phyloP scores from a whole-genome alignment of 2,888 invertebrate genomes.

The Flabesymbios commensalis region DNA sequence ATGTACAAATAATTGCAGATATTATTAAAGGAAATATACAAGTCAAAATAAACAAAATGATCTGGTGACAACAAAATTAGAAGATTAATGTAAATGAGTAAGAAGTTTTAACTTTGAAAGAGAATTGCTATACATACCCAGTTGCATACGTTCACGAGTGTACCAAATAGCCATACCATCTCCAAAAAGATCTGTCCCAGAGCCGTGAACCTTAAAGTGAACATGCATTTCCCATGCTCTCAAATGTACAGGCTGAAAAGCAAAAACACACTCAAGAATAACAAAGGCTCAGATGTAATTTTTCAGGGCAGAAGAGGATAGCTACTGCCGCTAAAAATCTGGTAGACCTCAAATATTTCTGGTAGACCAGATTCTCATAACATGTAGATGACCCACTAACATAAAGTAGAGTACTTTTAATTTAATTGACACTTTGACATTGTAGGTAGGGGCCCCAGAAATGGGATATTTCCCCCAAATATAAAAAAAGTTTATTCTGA shows the following conservation, averaged over 20 bases:
- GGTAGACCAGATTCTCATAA: too few relatives aligned
- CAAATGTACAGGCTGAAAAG: conserved; percentile 73
- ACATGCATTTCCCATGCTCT: conserved; percentile 97
- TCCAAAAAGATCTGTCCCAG: conserved; percentile 92
- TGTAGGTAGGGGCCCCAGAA: too few relatives aligned
- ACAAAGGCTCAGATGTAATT: not conserved
- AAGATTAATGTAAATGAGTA: not conserved
- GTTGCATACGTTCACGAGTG: conserved; percentile 57
- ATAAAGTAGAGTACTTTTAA: not conserved
- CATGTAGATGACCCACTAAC: too few relatives aligned
- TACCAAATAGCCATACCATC: conserved; percentile 98
- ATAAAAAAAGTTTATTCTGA: too few relatives aligned
- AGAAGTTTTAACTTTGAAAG: too few relatives aligned
- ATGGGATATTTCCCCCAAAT: too few relatives aligned
- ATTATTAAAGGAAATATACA: not conserved
- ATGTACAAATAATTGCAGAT: too few relatives aligned
- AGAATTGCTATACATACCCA: conserved; percentile 52
- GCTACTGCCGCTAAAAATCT: too few relatives aligned
- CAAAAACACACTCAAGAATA: not conserved
- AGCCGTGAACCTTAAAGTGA: conserved; percentile 93
- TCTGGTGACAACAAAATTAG: not conserved
- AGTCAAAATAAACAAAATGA: not conserved
- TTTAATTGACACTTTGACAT: not conserved
- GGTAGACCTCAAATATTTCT: too few relatives aligned
- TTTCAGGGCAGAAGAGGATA: too few relatives aligned